phyloP scores from a whole-genome alignment of 2,797 vertebrate species.

The Phrynocephalus vlangalii region DNA sequence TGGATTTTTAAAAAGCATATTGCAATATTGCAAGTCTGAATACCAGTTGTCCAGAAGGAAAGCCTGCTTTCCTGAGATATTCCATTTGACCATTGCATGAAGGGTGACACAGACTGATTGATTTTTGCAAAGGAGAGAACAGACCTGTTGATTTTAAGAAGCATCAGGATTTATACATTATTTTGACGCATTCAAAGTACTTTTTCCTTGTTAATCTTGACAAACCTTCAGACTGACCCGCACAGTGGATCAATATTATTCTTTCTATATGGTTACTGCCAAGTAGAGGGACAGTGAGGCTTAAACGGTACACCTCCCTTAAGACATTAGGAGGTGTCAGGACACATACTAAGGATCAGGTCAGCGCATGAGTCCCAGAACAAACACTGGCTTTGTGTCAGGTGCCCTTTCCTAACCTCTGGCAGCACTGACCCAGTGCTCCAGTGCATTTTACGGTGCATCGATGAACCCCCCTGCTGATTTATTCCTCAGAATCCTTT shows the following conservation, averaged over 20 bases:
- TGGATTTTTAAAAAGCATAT: neutral
- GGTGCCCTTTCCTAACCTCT: neutral
- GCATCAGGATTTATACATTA: neutral
- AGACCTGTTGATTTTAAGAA: neutral
- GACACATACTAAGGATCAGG: neutral
- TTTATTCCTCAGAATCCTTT: no score
- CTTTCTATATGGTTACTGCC: neutral
- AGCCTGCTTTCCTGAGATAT: neutral
- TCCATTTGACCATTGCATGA: neutral
- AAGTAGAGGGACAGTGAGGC: no score
- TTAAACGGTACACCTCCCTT: neutral
- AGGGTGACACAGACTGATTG: neutral
- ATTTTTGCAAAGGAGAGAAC: neutral
- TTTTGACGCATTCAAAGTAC: neutral
- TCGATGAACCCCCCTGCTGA: no score
- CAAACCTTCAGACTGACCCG: neutral
- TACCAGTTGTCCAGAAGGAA: conserved; percentile 4
- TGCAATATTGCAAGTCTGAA: neutral
- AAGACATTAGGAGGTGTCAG: neutral
- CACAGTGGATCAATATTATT: neutral
- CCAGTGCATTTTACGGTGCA: neutral
- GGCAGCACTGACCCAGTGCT: neutral
- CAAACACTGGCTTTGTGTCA: neutral
- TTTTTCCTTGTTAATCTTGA: neutral
- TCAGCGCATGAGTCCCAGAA: no score